A percentile compares a stretch with the other conserved stretches of the same genome.
phyloP scores from a whole-genome alignment of 2,888 invertebrate genomes.

The Hemaris fuciformis region DNA sequence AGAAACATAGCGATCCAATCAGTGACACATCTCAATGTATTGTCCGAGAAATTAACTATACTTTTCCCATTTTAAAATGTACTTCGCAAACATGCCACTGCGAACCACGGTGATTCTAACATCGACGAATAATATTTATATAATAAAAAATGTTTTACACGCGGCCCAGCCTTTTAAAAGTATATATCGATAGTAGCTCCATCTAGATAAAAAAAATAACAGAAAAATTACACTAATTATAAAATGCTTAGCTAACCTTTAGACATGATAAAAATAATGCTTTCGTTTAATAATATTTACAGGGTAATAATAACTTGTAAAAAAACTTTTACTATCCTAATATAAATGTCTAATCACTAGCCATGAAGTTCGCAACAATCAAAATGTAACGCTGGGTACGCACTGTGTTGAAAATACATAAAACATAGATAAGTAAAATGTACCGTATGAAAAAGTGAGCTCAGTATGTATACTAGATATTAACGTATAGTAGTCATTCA shows the following conservation, averaged over 20 bases:
- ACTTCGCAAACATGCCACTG: background rate
- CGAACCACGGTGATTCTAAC: background rate
- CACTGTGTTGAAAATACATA: background rate
- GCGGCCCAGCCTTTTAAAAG: conserved; percentile 61
- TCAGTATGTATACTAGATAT: background rate
- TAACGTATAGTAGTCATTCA: no score
- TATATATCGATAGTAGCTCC: conserved; percentile 6
- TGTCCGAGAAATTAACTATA: background rate
- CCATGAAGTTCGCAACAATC: conserved; percentile 74
- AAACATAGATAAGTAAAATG: background rate
- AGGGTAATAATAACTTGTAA: conserved; percentile 39
- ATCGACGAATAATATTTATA: background rate
- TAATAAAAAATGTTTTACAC: conserved; percentile 46
- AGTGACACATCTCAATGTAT: background rate
- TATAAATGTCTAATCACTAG: conserved; percentile 79
- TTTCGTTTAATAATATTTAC: conserved; percentile 22
- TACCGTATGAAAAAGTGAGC: background rate
- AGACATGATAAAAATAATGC: conserved; percentile 18
- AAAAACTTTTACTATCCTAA: conserved; percentile 60
- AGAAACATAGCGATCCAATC: background rate
- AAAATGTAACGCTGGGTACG: conserved; percentile 29
- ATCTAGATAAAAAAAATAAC: conserved; percentile 24
- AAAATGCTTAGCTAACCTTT: conserved; percentile 28
- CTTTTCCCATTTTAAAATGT: background rate
- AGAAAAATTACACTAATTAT: conserved; percentile 22